These are phyloP conservation scores for Chiroxiphia lanceolata DNA, from an alignment of 2,797 vertebrate species.

Conservation along the genomic window DNA sequence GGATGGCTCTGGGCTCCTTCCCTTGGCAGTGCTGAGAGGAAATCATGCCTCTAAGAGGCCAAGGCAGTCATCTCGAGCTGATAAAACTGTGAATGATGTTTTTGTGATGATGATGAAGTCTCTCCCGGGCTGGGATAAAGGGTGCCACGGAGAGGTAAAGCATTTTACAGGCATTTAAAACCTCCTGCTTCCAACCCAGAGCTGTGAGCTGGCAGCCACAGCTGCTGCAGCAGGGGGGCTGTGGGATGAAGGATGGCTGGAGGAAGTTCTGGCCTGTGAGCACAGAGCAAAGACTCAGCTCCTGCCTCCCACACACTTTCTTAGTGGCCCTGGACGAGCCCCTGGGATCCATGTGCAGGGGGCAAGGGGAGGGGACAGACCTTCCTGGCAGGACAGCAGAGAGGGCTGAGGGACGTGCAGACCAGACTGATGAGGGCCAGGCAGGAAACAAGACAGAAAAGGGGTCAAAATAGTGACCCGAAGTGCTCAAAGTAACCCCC, in stretches of 20 bases:
- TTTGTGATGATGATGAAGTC: slow-evolving; percentile 35
- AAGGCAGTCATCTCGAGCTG: neutral
- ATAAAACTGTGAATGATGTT: slow-evolving; percentile 5
- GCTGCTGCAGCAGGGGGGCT: neutral
- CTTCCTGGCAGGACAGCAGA: neutral
- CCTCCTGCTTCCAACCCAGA: neutral
- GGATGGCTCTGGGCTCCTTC: neutral
- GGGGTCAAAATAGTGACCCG: neutral
- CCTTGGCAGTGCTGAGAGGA: slow-evolving; percentile 12
- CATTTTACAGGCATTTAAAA: neutral
- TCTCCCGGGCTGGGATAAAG: neutral
- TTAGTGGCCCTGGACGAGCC: neutral
- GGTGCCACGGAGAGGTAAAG: neutral
- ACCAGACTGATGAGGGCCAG: neutral
- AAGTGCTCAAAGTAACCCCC: neutral
- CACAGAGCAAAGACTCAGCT: neutral
- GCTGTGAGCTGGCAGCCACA: neutral
- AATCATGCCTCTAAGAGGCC: slow-evolving; percentile 10
- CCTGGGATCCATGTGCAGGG: neutral
- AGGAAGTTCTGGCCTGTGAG: neutral
- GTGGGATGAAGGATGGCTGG: neutral
- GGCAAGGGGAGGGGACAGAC: neutral
- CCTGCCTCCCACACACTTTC: neutral
- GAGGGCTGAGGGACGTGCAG: neutral
- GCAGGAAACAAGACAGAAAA: neutral